A percentile compares a stretch with the other conserved stretches of the same genome.
These are phyloP conservation scores for Sericinus montela DNA, from an alignment of 2,888 invertebrate species.

Conservation along the genomic window DNA sequence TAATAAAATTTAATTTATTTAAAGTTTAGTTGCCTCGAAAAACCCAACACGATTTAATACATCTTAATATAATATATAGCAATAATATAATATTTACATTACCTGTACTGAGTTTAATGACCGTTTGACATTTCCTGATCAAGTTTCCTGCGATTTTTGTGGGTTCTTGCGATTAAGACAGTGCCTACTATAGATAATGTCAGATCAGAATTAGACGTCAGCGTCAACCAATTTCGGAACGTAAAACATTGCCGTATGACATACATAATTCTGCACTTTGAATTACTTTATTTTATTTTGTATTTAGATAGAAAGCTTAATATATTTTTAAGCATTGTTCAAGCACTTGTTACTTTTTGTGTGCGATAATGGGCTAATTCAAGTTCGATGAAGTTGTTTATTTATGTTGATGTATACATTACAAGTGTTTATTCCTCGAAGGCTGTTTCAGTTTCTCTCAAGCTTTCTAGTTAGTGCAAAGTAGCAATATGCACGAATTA, in stretches of 20 bases:
- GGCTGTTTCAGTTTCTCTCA: constrained; percentile 22
- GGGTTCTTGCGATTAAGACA: too few species aligned
- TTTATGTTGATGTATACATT: constrained; percentile 47
- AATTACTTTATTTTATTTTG: constrained; percentile 31
- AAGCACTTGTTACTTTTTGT: constrained; percentile 20
- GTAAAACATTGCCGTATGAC: constrained; percentile 33
- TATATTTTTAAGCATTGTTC: constrained; percentile 15
- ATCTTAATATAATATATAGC: too few species aligned
- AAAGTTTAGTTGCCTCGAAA: too few species aligned
- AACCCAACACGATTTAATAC: too few species aligned
- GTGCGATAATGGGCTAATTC: constrained; percentile 24
- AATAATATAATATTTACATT: too few species aligned
- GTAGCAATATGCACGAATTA: constrained; percentile 89
- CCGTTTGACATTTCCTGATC: constrained; percentile 26
- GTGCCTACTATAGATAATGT: constrained; percentile 15
- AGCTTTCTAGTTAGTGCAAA: constrained; percentile 8
- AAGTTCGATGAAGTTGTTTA: constrained; percentile 21
- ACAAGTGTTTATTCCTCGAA: constrained; percentile 29
- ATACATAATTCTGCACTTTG: constrained; percentile 29
- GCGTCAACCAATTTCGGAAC: constrained; percentile 35
- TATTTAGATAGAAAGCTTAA: constrained; percentile 27
- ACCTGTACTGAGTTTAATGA: constrained; percentile 28
- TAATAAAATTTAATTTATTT: too few species aligned
- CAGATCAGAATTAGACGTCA: too few species aligned
- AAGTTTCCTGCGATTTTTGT: too few species aligned